Evolutionary conservation across 2,888 invertebrate genomes (phyloP).

Genomic region (Drosophila engyochracea): DNA sequence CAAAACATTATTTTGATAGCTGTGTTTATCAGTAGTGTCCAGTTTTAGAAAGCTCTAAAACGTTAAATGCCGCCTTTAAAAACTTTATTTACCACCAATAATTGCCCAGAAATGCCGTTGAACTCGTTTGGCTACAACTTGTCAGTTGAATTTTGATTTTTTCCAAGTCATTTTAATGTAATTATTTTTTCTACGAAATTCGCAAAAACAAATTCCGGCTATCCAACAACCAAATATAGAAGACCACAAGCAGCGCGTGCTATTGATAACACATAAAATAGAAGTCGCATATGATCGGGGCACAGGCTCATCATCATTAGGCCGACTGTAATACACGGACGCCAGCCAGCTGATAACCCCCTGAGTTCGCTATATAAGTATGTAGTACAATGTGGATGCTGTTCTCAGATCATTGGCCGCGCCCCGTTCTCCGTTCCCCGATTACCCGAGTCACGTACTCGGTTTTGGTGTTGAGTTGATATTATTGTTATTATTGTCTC

Average conservation of each 20-base stretch:
- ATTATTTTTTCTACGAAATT: conserved; percentile 9
- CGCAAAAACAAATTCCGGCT: conserved; percentile 27
- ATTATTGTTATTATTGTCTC: conserved; percentile 50
- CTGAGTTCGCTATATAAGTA: conserved; percentile 9
- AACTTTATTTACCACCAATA: conserved; percentile 64
- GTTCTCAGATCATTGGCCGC: conserved; percentile 32
- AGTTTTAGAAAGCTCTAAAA: conserved; percentile 37
- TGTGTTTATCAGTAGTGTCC: conserved; percentile 9
- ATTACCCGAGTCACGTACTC: conserved; percentile 8
- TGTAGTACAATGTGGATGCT: conserved; percentile 33
- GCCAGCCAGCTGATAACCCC: conserved; percentile 48
- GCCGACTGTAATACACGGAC: conserved; percentile 4
- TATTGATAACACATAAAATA: conserved; percentile 33
- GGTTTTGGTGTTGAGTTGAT: conserved; percentile 36
- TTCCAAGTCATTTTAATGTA: conserved; percentile 16
- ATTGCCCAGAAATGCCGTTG: conserved; percentile 76
- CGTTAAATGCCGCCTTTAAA: conserved; percentile 17
- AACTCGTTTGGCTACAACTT: conserved; percentile 73
- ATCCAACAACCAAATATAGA: conserved; percentile 10
- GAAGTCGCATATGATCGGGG: background rate
- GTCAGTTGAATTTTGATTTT: conserved; percentile 57
- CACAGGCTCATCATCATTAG: conserved; percentile 2
- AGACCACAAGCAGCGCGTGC: conserved; percentile 49
- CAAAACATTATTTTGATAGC: conserved; percentile 17
- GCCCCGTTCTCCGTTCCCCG: conserved; percentile 15